Conservation (phyloP, 2,888 invertebrate species). For the Drosophila putrida region DNA sequence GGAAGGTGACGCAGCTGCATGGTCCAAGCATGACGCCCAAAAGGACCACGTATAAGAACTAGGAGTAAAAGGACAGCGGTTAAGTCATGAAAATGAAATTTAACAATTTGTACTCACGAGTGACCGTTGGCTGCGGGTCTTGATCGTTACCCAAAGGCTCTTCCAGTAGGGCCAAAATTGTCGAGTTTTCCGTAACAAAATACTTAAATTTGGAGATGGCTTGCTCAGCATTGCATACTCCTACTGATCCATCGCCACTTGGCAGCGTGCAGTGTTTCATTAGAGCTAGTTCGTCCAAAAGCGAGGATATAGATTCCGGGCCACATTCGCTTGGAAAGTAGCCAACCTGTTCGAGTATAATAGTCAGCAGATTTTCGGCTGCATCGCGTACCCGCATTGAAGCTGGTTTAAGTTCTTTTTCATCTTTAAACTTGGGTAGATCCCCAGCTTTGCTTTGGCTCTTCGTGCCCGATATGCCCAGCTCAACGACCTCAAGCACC, state of each 20-base stretch:
- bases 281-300: constrained; percentile 94
- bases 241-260: constrained; percentile 57
- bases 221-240: constrained; percentile 84
- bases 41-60: constrained; percentile 95
- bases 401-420: constrained; percentile 98
- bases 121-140: constrained; percentile 97
- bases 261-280: constrained; percentile 90
- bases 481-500: constrained; percentile 97
- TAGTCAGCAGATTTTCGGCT: constrained; percentile 96
- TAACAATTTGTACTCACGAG: constrained; percentile 84
- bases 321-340: constrained; percentile 94
- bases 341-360: constrained; percentile 95
- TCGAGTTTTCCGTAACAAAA: constrained; percentile 95
- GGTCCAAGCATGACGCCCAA: constrained; percentile 98
- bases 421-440: constrained; percentile 96
- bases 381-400: constrained; percentile 99
- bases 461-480: constrained; percentile 98
- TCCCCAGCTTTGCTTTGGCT: constrained; percentile 95
- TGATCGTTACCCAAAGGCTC: constrained; percentile 96
- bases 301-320: constrained; percentile 93
- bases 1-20: constrained; percentile 95
- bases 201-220: constrained; percentile 92
- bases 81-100: not conserved
- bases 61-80: constrained; percentile 61
- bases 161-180: constrained; percentile 95